A percentile compares a stretch with the other conserved stretches of the same genome.
Evolutionary conservation across 1,140 invertebrate species (phyloP).

Genomic region (Andricus grossulariae): DNA sequence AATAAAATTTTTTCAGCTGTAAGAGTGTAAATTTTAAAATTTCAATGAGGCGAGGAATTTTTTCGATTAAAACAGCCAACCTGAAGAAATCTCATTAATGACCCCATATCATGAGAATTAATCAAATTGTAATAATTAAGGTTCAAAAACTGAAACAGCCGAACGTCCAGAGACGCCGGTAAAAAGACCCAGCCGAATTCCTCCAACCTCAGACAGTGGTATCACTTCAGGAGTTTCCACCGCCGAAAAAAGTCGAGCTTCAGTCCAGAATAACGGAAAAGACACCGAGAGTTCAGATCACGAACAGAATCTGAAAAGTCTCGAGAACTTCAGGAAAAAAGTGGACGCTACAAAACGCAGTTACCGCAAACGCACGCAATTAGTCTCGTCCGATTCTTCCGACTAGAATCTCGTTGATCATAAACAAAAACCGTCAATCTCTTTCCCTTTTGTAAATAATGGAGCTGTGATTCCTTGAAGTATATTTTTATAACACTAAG

Average conservation of each 20-base stretch:
- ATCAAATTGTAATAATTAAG: background rate
- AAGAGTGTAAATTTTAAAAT: too few relatives aligned
- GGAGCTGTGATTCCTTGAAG: constrained; percentile 66
- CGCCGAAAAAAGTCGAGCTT: constrained; percentile 52
- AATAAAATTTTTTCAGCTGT: too few relatives aligned
- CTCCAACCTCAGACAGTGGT: constrained; percentile 64
- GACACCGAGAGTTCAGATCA: constrained; percentile 59
- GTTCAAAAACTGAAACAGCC: constrained; percentile 32
- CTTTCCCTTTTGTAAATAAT: constrained; percentile 63
- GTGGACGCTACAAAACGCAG: constrained; percentile 62
- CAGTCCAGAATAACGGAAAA: constrained; percentile 42
- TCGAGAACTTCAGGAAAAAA: constrained; percentile 65
- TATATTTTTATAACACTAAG: constrained; percentile 63
- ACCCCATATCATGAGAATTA: too few relatives aligned
- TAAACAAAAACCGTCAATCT: constrained; percentile 34
- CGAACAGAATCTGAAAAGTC: constrained; percentile 57
- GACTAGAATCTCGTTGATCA: constrained; percentile 52
- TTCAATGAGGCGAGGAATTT: too few relatives aligned
- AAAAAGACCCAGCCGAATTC: constrained; percentile 52
- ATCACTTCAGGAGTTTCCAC: constrained; percentile 65
- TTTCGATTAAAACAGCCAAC: too few relatives aligned
- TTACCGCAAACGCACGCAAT: constrained; percentile 61
- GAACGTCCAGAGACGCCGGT: constrained; percentile 51
- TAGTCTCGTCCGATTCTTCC: constrained; percentile 62
- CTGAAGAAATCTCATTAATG: too few relatives aligned